These are phyloP conservation scores for Dicentrarchus labrax DNA, from an alignment of 2,113 vertebrate genomes.

Conservation along the genomic window DNA sequence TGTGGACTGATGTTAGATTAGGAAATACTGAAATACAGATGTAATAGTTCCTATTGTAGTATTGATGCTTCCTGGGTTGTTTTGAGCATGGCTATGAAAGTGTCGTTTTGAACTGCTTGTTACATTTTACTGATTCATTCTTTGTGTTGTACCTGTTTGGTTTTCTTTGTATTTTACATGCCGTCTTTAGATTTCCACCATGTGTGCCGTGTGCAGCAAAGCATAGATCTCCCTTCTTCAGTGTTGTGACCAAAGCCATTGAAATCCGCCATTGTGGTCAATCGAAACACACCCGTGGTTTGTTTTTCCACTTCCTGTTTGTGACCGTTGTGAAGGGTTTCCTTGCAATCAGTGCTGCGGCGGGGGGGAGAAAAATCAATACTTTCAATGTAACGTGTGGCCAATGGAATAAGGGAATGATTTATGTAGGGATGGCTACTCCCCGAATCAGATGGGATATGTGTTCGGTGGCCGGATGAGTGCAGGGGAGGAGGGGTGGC, in stretches of 20 bases:
- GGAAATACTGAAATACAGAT: neutral
- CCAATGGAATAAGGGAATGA: constrained; percentile 98
- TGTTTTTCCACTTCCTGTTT: constrained; percentile 82
- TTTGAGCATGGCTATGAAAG: neutral
- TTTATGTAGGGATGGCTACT: constrained; percentile 96
- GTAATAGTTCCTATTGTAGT: neutral
- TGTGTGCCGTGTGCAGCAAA: constrained; percentile 1
- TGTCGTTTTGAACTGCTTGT: neutral
- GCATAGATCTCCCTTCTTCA: constrained; percentile 13
- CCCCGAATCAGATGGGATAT: constrained; percentile 93
- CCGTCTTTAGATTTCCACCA: neutral
- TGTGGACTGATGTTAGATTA: neutral
- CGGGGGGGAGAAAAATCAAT: constrained; percentile 91
- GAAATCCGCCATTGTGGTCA: constrained; percentile 68
- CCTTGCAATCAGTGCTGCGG: constrained; percentile 90
- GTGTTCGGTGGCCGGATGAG: constrained; percentile 82
- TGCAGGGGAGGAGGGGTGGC: constrained; percentile 80
- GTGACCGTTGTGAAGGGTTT: constrained; percentile 87
- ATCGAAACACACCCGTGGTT: constrained; percentile 67
- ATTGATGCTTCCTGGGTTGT: neutral
- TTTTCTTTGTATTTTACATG: neutral
- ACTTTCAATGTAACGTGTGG: constrained; percentile 97
- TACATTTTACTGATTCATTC: neutral
- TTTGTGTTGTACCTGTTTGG: neutral
- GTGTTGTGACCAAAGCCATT: constrained; percentile 45